Conservation (phyloP, 2,797 vertebrate species). For the Thripadectes ignobilis region DNA sequence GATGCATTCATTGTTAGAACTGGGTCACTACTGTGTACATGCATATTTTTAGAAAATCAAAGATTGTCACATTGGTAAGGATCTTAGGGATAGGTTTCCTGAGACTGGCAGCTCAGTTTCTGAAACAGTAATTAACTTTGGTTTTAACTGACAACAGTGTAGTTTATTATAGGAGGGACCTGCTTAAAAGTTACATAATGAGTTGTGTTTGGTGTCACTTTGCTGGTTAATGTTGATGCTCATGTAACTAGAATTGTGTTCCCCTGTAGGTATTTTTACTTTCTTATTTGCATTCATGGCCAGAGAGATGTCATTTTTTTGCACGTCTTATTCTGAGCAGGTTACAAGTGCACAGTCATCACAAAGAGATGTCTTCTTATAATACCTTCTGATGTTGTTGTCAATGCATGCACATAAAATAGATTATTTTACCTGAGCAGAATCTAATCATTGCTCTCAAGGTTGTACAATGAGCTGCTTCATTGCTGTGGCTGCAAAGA, state of each 20-base stretch:
- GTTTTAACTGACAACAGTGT: neutral
- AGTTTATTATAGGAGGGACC: neutral
- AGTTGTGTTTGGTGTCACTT: neutral
- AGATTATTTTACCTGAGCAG: constrained; percentile 37
- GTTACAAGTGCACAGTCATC: constrained; percentile 20
- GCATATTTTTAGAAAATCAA: neutral
- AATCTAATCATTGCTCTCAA: constrained; percentile 9
- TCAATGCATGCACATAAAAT: constrained; percentile 36
- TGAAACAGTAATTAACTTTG: neutral
- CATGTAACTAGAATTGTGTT: neutral
- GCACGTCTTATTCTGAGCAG: neutral
- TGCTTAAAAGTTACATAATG: neutral
- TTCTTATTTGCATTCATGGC: neutral
- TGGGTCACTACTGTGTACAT: neutral
- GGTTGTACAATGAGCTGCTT: neutral
- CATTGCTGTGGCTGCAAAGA: neutral
- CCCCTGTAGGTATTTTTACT: neutral
- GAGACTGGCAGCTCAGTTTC: neutral
- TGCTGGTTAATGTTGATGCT: neutral
- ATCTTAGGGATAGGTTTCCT: neutral
- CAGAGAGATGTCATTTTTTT: constrained; percentile 1
- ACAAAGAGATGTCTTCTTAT: constrained; percentile 1
- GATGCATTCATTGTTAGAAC: neutral
- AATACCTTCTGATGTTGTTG: constrained; percentile 36
- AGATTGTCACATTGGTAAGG: neutral